Evolutionary conservation across 2,113 vertebrate species (phyloP).

Genomic region (Phasianus colchicus): DNA sequence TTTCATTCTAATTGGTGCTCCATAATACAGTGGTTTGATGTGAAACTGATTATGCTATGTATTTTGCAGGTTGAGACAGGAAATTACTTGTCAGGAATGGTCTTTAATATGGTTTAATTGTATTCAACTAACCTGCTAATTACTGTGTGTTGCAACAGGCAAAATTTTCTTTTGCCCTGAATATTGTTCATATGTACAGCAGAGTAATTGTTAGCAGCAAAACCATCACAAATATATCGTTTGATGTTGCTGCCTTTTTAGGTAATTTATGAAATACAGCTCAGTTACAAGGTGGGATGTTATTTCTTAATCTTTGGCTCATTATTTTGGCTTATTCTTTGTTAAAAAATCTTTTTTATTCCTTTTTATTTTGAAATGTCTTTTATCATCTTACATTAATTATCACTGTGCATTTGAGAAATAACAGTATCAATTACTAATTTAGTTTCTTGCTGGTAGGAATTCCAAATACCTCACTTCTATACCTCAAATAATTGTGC

Average conservation of each 20-base stretch:
- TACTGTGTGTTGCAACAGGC: not conserved
- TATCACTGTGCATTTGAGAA: not conserved
- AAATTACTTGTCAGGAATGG: not conserved
- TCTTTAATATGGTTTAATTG: not conserved
- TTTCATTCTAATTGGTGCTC: not conserved
- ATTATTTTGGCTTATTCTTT: not conserved
- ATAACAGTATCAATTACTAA: not conserved
- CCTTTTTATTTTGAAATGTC: not conserved
- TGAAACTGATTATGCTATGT: not conserved
- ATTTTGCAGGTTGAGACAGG: not conserved
- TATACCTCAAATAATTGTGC: not conserved
- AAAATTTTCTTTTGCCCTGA: not conserved
- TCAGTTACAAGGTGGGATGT: not conserved
- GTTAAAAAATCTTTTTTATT: not conserved
- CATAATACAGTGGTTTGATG: not conserved
- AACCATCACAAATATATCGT: not conserved
- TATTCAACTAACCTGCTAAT: not conserved
- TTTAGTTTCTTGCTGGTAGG: not conserved
- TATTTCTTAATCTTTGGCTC: not conserved
- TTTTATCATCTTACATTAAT: not conserved
- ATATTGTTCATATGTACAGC: not conserved
- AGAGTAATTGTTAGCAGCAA: not conserved
- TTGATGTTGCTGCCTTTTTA: not conserved
- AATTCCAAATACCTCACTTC: slow-evolving; percentile 15
- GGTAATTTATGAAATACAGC: not conserved